phyloP scores from a whole-genome alignment of 2,888 invertebrate species.

The Ctenicera cuprea region DNA sequence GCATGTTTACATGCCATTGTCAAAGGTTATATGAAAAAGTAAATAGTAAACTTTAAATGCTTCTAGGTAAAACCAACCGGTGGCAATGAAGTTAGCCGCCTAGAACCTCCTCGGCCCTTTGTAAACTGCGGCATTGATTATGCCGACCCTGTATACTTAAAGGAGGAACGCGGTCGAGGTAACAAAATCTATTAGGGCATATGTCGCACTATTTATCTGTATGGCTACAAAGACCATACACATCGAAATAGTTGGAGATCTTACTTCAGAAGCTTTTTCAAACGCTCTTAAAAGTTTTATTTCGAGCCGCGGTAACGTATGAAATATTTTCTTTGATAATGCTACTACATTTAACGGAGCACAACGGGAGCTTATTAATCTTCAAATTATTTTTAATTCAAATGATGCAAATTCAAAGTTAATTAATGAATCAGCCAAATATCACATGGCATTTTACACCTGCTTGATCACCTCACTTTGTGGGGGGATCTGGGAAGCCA shows the following conservation, averaged over 20 bases:
- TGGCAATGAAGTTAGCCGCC: constrained; percentile 1
- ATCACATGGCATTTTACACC: too few relatives aligned
- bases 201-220: too few relatives aligned
- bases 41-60: too few relatives aligned
- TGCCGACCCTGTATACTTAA: constrained; percentile 55
- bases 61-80: too few relatives aligned
- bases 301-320: not conserved
- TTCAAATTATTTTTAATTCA: not conserved
- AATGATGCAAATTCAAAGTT: too few relatives aligned
- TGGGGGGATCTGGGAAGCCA: too few relatives aligned
- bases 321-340: not conserved
- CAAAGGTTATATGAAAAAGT: too few relatives aligned
- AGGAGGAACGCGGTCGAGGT: constrained; percentile 44
- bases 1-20: too few relatives aligned
- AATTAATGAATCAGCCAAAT: too few relatives aligned
- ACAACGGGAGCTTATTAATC: not conserved
- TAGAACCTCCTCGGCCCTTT: constrained; percentile 51
- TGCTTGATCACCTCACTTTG: too few relatives aligned
- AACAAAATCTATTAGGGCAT: too few relatives aligned
- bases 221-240: constrained; percentile 46
- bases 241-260: not conserved
- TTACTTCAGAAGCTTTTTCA: not conserved
- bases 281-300: not conserved
- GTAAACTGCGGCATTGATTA: too few relatives aligned
- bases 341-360: not conserved